These are phyloP conservation scores for Euspilapteryx auroguttella DNA, from an alignment of 2,888 invertebrate species.

Conservation along the genomic window DNA sequence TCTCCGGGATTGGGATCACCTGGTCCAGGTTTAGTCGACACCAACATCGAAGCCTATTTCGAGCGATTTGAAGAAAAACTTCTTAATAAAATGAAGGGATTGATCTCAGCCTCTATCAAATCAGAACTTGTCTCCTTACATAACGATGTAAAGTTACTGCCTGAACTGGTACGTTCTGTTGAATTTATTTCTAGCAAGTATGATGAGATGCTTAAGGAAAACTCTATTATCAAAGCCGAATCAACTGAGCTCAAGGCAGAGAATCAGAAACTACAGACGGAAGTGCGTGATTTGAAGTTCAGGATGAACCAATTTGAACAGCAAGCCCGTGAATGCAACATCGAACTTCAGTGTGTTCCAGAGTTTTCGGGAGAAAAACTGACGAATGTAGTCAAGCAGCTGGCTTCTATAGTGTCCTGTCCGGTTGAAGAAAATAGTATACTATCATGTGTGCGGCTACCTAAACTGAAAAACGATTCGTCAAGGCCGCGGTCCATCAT, in stretches of 20 bases:
- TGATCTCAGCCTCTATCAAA: too few species aligned
- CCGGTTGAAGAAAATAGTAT: conserved; percentile 1
- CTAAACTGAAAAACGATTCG: background rate
- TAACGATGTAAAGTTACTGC: background rate
- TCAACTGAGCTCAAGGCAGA: conserved; percentile 5
- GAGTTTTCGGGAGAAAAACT: conserved; percentile 10
- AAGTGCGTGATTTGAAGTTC: conserved; percentile 7
- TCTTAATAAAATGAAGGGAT: too few species aligned
- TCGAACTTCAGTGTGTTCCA: conserved; percentile 11
- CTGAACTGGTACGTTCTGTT: background rate
- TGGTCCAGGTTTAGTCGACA: too few species aligned
- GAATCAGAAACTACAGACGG: conserved; percentile 6
- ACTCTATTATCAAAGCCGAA: background rate
- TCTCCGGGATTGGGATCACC: too few species aligned
- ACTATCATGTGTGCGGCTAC: background rate
- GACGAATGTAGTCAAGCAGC: conserved; percentile 4
- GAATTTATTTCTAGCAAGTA: background rate
- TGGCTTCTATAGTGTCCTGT: conserved; percentile 6
- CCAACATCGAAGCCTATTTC: too few species aligned
- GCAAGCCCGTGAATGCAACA: conserved; percentile 8
- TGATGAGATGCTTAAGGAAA: background rate
- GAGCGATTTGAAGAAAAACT: too few species aligned
- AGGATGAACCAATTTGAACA: conserved; percentile 9
- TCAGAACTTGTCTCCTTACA: background rate
- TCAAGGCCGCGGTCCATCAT: conserved; percentile 6